These are phyloP conservation scores for Bombus haemorrhoidalis DNA, from an alignment of 1,140 invertebrate species.

Conservation along the genomic window DNA sequence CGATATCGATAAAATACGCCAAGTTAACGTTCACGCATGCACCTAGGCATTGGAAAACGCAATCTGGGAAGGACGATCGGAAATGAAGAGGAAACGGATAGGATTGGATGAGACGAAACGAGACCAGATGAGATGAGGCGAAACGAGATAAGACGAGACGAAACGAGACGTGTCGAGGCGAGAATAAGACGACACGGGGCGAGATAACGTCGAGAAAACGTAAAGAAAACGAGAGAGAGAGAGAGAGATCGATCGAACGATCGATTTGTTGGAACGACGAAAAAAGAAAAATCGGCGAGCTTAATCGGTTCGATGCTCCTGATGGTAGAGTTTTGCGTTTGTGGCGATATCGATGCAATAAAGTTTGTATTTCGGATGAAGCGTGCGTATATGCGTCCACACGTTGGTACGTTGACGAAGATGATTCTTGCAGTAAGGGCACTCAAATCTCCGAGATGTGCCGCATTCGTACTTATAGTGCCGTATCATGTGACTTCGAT, in stretches of 20 bases:
- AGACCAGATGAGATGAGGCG: not conserved
- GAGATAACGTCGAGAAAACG: not conserved
- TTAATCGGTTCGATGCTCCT: slow-evolving; percentile 59
- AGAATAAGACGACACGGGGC: not conserved
- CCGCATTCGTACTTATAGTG: slow-evolving; percentile 85
- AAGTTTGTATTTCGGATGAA: slow-evolving; percentile 74
- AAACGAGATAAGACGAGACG: not conserved
- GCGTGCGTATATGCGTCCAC: slow-evolving; percentile 77
- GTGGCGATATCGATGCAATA: slow-evolving; percentile 78
- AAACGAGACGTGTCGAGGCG: not conserved
- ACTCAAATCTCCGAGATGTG: slow-evolving; percentile 82
- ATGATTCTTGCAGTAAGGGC: slow-evolving; percentile 82
- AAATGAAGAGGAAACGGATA: not conserved
- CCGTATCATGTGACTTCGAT: slow-evolving; percentile 82
- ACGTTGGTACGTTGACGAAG: slow-evolving; percentile 79
- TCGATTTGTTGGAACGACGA: not conserved
- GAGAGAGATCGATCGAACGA: not conserved
- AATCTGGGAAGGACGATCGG: not conserved
- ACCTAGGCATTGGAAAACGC: not conserved
- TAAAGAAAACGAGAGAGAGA: not conserved
- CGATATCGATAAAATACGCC: not conserved
- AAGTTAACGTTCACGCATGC: not conserved
- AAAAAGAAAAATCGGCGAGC: not conserved
- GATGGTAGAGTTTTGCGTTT: slow-evolving; percentile 65
- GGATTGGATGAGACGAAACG: not conserved